phyloP scores from a whole-genome alignment of 2,113 vertebrate genomes.

The Gopherus flavomarginatus region DNA sequence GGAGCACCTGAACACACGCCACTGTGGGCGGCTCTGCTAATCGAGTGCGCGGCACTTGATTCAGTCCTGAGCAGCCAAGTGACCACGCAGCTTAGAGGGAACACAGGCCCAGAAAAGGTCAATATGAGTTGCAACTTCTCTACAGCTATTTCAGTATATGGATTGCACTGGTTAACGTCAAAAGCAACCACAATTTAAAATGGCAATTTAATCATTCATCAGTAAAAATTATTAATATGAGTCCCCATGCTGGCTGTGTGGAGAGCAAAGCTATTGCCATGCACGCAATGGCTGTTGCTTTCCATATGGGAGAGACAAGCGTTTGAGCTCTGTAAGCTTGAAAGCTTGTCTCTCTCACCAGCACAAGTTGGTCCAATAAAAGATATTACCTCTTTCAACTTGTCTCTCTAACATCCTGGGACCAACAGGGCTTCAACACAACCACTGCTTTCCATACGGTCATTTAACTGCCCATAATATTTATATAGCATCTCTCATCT shows the following conservation, averaged over 20 bases:
- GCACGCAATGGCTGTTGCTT: neutral
- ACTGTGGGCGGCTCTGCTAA: too few species aligned
- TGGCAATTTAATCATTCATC: constrained; percentile 40
- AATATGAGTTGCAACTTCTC: neutral
- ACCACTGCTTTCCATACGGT: neutral
- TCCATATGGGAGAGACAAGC: neutral
- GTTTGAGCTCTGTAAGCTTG: neutral
- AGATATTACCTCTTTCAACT: too few species aligned
- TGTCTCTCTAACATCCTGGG: too few species aligned
- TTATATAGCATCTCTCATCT: constrained; percentile 1
- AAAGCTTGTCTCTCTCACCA: neutral
- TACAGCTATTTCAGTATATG: neutral
- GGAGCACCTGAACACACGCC: too few species aligned
- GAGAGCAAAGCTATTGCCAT: neutral
- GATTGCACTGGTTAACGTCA: constrained; percentile 10
- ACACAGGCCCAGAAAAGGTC: neutral
- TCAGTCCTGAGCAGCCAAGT: too few species aligned
- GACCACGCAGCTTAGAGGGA: too few species aligned
- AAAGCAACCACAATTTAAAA: neutral
- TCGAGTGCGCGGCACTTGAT: too few species aligned
- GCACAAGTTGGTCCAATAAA: neutral
- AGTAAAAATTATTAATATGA: constrained; percentile 48
- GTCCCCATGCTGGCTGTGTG: constrained; percentile 2
- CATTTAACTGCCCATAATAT: neutral
- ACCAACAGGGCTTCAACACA: too few species aligned